Evolutionary conservation across 2,797 vertebrate genomes (phyloP).

Genomic region (Knipowitschia caucasica): DNA sequence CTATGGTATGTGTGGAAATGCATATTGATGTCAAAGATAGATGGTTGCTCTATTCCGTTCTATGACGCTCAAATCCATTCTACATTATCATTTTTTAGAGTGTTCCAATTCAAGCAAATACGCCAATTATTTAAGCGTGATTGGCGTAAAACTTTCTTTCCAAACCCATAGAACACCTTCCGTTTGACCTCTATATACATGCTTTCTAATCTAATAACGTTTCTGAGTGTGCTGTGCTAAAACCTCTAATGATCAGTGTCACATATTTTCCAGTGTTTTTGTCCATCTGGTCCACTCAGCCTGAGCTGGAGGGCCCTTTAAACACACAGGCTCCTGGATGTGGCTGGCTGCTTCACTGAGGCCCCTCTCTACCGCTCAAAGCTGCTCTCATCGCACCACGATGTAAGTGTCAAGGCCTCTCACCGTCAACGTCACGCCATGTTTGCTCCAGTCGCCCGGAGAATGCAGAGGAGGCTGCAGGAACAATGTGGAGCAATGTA

Average conservation of each 20-base stretch:
- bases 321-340: constrained; percentile 27
- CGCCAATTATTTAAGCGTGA: too few species aligned
- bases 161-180: too few species aligned
- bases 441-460: constrained; percentile 2
- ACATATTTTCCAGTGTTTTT: constrained; percentile 45
- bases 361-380: constrained; percentile 23
- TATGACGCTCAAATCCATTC: too few species aligned
- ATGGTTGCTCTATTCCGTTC: too few species aligned
- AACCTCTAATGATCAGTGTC: constrained; percentile 28
- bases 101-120: too few species aligned
- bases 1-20: too few species aligned
- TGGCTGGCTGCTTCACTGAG: constrained; percentile 47
- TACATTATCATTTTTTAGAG: too few species aligned
- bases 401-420: constrained; percentile 22
- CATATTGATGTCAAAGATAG: too few species aligned
- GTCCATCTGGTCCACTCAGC: constrained; percentile 33
- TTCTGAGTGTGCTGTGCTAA: constrained; percentile 36
- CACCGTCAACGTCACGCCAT: constrained; percentile 29
- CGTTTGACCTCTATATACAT: too few species aligned
- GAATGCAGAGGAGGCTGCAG: neutral
- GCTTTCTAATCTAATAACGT: constrained; percentile 18
- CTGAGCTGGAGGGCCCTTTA: constrained; percentile 37
- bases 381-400: constrained; percentile 35
- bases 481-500: neutral
- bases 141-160: too few species aligned